Conservation (phyloP, 2,113 vertebrate species). For the Ptychochromis oligacanthus region DNA sequence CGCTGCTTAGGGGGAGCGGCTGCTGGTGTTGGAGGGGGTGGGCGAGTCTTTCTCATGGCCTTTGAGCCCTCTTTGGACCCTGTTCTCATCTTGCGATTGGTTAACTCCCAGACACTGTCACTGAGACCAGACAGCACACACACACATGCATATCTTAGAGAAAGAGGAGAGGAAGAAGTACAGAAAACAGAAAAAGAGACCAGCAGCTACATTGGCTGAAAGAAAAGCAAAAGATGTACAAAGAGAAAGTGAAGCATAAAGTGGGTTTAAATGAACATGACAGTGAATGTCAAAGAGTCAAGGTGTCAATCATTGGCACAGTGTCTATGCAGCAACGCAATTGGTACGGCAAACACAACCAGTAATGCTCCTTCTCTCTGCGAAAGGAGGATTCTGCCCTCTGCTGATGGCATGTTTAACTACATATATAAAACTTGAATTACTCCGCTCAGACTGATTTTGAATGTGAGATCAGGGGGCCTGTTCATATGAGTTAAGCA, state of each 20-base stretch:
- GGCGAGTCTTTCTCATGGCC: slow-evolving; percentile 80
- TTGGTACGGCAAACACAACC: background rate
- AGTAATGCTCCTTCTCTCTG: slow-evolving; percentile 9
- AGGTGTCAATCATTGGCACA: slow-evolving; percentile 52
- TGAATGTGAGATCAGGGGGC: background rate
- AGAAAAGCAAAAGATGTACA: background rate
- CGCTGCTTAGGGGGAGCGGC: slow-evolving; percentile 56
- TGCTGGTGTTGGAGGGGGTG: slow-evolving; percentile 55
- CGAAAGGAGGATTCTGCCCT: slow-evolving; percentile 78
- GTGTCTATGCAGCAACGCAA: slow-evolving; percentile 18
- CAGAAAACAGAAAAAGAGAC: background rate
- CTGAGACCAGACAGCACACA: slow-evolving; percentile 56
- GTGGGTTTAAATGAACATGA: slow-evolving; percentile 50
- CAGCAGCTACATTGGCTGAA: background rate
- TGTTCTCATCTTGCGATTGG: slow-evolving; percentile 69
- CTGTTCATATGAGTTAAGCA: slow-evolving; percentile 8
- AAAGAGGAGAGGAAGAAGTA: background rate
- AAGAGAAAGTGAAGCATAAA: slow-evolving; percentile 6
- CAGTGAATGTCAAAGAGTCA: slow-evolving; percentile 36
- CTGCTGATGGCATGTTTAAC: slow-evolving; percentile 64
- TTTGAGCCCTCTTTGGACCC: slow-evolving; percentile 68
- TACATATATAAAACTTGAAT: background rate
- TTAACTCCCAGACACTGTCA: slow-evolving; percentile 69
- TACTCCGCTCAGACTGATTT: background rate
- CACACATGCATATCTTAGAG: background rate